Percentiles rank a stretch among this genome's conserved stretches.
These are phyloP conservation scores for Lithophane semibrunnea DNA, from an alignment of 2,888 invertebrate species.

Conservation along the genomic window DNA sequence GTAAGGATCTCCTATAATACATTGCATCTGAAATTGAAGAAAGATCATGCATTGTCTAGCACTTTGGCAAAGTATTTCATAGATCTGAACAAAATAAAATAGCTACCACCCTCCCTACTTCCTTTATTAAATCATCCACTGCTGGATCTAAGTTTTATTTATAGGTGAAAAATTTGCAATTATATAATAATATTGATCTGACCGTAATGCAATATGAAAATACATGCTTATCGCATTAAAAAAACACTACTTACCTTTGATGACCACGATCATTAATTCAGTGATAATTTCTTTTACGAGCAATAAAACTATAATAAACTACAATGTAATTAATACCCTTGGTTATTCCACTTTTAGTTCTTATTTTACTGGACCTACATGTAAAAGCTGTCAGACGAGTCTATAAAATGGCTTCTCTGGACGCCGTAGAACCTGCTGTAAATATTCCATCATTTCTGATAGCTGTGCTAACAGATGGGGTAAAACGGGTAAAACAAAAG, in stretches of 20 bases:
- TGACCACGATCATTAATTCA: conserved; percentile 24
- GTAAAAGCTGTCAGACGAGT: conserved; percentile 60
- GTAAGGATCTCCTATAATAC: background rate
- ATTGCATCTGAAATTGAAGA: background rate
- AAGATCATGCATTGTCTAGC: background rate
- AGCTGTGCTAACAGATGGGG: conserved; percentile 57
- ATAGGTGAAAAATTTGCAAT: no score
- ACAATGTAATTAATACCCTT: conserved; percentile 57
- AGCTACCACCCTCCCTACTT: background rate
- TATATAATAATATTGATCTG: background rate
- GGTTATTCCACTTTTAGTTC: conserved; percentile 50
- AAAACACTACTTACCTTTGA: conserved; percentile 12
- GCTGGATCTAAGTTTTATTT: background rate
- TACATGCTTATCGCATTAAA: background rate
- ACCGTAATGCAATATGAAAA: conserved; percentile 10
- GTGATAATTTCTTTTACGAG: conserved; percentile 50
- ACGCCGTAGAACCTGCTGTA: conserved; percentile 42
- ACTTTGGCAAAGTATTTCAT: background rate
- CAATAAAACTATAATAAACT: conserved; percentile 50
- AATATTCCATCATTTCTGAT: conserved; percentile 58
- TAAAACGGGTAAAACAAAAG: conserved; percentile 59
- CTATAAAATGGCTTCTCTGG: conserved; percentile 52
- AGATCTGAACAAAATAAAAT: background rate
- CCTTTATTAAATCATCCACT: background rate
- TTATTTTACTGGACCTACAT: conserved; percentile 48